Evolutionary conservation across 2,797 vertebrate genomes (phyloP).

Genomic region (Malacoraja senta): DNA sequence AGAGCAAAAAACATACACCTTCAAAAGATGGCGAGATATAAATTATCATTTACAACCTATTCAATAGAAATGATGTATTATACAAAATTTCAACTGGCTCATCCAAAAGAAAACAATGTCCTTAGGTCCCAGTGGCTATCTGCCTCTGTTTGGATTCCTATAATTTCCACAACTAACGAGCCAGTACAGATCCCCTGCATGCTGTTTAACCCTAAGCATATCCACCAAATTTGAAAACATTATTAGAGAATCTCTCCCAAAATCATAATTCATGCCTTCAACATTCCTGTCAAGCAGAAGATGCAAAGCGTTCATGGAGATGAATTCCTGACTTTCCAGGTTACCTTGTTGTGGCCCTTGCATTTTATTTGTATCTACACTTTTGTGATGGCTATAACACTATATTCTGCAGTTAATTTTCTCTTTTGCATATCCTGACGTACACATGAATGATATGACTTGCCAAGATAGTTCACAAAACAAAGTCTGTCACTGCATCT

Average conservation of each 20-base stretch:
- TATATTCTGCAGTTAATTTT: no score
- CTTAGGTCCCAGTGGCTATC: not conserved
- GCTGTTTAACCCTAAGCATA: not conserved
- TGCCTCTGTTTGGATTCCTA: not conserved
- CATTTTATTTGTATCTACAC: no score
- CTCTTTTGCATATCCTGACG: no score
- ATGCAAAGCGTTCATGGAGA: not conserved
- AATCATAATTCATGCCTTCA: not conserved
- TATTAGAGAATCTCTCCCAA: not conserved
- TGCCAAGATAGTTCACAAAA: no score
- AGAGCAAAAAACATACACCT: not conserved
- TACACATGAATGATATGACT: no score
- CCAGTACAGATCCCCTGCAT: not conserved
- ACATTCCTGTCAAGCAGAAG: no score
- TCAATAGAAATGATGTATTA: not conserved
- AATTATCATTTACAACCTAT: not conserved
- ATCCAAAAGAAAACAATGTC: not conserved
- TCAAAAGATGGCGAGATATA: no score
- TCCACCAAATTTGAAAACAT: not conserved
- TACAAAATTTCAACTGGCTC: not conserved
- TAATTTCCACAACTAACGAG: not conserved
- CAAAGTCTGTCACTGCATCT: no score
- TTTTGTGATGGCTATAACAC: no score
- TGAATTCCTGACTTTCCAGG: no score
- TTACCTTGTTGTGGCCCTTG: no score